Percentiles rank a stretch among this genome's conserved stretches.
Conservation (phyloP, 1,140 invertebrate species). For the Drosophila parvula region DNA sequence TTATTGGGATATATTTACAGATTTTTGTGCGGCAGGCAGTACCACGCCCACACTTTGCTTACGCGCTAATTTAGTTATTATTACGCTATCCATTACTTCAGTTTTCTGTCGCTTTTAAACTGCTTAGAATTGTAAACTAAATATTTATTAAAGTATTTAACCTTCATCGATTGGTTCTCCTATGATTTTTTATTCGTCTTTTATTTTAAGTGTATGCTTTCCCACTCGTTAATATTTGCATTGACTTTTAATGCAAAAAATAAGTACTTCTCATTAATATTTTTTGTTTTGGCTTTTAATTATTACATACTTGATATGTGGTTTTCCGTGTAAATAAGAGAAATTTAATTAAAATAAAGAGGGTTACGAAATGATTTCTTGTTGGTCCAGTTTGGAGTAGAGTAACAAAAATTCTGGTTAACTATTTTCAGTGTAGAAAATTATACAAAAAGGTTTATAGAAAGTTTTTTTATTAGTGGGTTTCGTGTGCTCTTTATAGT, state of each 20-base stretch:
- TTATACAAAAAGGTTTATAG: neutral
- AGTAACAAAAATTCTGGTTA: conserved; percentile 4
- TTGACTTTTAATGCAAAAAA: conserved; percentile 52
- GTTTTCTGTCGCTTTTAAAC: conserved; percentile 36
- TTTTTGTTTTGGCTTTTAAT: conserved; percentile 22
- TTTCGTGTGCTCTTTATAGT: conserved; percentile 39
- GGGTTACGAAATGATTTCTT: conserved; percentile 14
- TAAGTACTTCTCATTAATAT: conserved; percentile 29
- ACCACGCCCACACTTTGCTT: conserved; percentile 54
- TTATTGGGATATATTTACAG: conserved; percentile 34
- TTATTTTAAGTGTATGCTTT: conserved; percentile 77
- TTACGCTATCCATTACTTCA: conserved; percentile 68
- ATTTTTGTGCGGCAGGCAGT: conserved; percentile 37
- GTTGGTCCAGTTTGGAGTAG: conserved; percentile 66
- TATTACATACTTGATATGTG: conserved; percentile 77
- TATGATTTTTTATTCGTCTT: conserved; percentile 33
- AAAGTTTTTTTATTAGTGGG: neutral
- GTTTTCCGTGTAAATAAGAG: conserved; percentile 52
- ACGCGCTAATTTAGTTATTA: conserved; percentile 74
- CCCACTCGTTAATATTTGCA: conserved; percentile 71
- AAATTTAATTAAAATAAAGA: conserved; percentile 16
- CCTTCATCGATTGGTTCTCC: conserved; percentile 26
- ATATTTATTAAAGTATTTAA: conserved; percentile 25
- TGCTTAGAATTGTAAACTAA: conserved; percentile 59
- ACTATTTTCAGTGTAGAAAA: conserved; percentile 15